These are phyloP conservation scores for Bubo scandiacus DNA, from an alignment of 2,113 vertebrate genomes.

Conservation along the genomic window DNA sequence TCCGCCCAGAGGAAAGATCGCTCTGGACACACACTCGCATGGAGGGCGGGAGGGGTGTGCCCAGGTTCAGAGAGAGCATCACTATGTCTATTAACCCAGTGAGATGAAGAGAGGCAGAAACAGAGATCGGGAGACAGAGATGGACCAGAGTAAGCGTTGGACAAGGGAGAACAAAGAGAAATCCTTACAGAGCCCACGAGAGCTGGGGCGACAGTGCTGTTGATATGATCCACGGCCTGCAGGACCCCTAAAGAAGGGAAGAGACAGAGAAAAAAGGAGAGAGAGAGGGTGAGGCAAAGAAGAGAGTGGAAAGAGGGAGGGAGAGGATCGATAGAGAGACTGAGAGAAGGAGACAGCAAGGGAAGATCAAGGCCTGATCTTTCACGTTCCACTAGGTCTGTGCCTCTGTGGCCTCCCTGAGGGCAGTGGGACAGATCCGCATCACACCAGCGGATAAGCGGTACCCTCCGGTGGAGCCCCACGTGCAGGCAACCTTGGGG, in stretches of 20 bases:
- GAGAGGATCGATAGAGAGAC: not conserved
- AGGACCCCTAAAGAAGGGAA: conserved; percentile 82
- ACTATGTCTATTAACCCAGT: not conserved
- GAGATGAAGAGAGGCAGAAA: conserved; percentile 28
- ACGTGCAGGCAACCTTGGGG: not conserved
- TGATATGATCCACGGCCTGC: conserved; percentile 91
- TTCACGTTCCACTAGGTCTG: not conserved
- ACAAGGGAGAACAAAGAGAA: conserved; percentile 47
- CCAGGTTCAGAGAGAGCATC: not conserved
- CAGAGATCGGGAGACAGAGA: not conserved
- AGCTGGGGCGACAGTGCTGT: conserved; percentile 86
- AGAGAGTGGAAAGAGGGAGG: not conserved
- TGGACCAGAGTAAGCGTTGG: not conserved
- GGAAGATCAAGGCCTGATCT: not conserved
- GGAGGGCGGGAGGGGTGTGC: not conserved
- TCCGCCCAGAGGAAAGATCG: not conserved
- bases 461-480: not conserved
- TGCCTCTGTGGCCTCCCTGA: not conserved
- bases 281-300: conserved; percentile 39
- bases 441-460: not conserved
- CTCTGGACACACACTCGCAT: not conserved
- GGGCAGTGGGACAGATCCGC: not conserved
- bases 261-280: conserved; percentile 13
- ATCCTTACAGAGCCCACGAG: conserved; percentile 87
- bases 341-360: not conserved